A percentile compares a stretch with the other conserved stretches of the same genome.
Evolutionary conservation across 2,888 invertebrate genomes (phyloP).

Genomic region (Dorcus parallelipipedus): DNA sequence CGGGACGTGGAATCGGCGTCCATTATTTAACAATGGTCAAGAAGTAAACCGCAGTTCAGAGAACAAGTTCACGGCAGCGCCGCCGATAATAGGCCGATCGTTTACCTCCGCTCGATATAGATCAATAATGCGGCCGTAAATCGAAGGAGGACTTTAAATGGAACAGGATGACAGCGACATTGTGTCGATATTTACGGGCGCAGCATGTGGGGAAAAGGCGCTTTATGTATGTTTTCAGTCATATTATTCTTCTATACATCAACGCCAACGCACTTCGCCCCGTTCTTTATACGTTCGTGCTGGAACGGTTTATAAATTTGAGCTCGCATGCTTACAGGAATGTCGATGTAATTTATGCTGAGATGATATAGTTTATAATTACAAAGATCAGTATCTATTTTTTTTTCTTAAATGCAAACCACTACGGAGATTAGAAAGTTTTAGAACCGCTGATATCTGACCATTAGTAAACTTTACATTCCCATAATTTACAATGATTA

Average conservation of each 20-base stretch:
- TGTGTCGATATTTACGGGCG: slow-evolving; percentile 28
- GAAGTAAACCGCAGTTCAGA: slow-evolving; percentile 26
- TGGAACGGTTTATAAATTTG: too few relatives aligned
- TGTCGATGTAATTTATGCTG: too few relatives aligned
- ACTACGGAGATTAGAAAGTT: too few relatives aligned
- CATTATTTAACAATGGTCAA: slow-evolving; percentile 28
- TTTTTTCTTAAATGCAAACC: too few relatives aligned
- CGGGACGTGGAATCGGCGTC: slow-evolving; percentile 23
- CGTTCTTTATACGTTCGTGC: not conserved
- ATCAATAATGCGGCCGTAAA: slow-evolving; percentile 34
- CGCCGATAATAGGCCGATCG: slow-evolving; percentile 28
- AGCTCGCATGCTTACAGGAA: too few relatives aligned
- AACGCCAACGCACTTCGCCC: slow-evolving; percentile 14
- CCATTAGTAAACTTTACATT: too few relatives aligned
- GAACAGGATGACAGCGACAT: slow-evolving; percentile 29
- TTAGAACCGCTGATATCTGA: too few relatives aligned
- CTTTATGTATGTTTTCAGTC: slow-evolving; percentile 19
- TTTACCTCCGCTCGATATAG: slow-evolving; percentile 30
- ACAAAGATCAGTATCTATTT: too few relatives aligned
- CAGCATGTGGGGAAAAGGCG: slow-evolving; percentile 14
- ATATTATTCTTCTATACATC: slow-evolving; percentile 18
- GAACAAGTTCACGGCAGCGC: slow-evolving; percentile 23
- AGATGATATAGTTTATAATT: too few relatives aligned
- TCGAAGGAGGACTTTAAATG: slow-evolving; percentile 28
- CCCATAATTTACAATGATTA: too few relatives aligned